Percentiles rank a stretch among this genome's conserved stretches.
Conservation (phyloP, 2,113 vertebrate species). For the Ceuthmochares aereus region DNA sequence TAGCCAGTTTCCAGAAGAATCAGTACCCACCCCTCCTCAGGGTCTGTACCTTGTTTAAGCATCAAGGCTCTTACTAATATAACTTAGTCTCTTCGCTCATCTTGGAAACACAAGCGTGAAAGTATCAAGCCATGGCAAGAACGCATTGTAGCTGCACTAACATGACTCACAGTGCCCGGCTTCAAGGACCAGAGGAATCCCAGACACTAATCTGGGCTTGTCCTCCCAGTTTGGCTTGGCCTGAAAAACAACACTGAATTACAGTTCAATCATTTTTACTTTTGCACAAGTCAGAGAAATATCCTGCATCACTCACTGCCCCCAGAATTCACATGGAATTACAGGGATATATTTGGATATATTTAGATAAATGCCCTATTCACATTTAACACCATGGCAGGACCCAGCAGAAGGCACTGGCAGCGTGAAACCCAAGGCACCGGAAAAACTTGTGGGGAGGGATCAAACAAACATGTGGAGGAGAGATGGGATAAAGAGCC, state of each 20-base stretch:
- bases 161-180: neutral
- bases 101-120: neutral
- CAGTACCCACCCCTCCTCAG: neutral
- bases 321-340: neutral
- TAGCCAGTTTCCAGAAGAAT: conserved; percentile 2
- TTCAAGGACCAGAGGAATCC: neutral
- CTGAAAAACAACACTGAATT: neutral
- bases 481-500: conserved; percentile 39
- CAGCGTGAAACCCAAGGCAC: neutral
- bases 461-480: neutral
- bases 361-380: conserved; percentile 53
- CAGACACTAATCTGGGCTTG: neutral
- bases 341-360: neutral
- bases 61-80: neutral
- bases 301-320: neutral
- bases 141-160: neutral
- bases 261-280: neutral
- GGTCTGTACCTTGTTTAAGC: neutral
- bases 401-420: neutral
- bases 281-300: neutral
- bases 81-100: neutral
- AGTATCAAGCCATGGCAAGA: neutral
- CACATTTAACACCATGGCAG: neutral
- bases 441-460: conserved; percentile 25
- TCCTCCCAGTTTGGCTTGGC: neutral